These are phyloP conservation scores for Zapornia atra DNA, from an alignment of 2,113 vertebrate genomes.

Conservation along the genomic window DNA sequence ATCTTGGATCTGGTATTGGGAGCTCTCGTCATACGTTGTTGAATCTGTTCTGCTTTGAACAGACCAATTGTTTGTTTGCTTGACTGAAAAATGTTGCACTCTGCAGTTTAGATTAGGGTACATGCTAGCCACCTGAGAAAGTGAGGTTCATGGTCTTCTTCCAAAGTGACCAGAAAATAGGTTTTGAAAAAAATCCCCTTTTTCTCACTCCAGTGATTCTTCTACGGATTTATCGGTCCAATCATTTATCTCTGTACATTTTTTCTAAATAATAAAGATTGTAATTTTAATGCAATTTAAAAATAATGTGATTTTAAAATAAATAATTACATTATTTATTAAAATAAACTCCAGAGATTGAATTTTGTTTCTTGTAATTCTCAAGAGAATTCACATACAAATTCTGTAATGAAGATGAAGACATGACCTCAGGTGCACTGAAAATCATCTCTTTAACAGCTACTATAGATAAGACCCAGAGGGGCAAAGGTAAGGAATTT, in stretches of 20 bases:
- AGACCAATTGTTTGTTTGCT: not conserved
- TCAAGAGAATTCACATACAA: not conserved
- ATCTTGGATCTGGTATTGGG: not conserved
- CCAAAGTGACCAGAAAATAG: not conserved
- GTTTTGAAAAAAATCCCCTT: not conserved
- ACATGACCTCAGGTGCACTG: not conserved
- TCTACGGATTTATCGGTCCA: not conserved
- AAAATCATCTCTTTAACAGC: not conserved
- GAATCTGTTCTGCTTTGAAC: not conserved
- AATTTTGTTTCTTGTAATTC: not conserved
- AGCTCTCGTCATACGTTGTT: not conserved
- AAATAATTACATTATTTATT: not conserved
- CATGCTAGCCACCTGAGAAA: not conserved
- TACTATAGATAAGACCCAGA: not conserved
- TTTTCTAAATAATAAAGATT: not conserved
- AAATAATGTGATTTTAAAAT: too few relatives aligned
- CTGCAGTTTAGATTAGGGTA: not conserved
- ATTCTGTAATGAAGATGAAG: not conserved
- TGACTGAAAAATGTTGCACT: not conserved
- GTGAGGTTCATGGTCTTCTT: not conserved
- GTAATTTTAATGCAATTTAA: too few relatives aligned
- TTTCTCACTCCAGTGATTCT: not conserved
- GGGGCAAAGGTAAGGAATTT: slow-evolving; percentile 26
- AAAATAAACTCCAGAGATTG: not conserved
- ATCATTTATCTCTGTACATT: not conserved